Base-by-base conservation (phyloP, 2,888 invertebrate genomes). In the Sturmia bella region DNA sequence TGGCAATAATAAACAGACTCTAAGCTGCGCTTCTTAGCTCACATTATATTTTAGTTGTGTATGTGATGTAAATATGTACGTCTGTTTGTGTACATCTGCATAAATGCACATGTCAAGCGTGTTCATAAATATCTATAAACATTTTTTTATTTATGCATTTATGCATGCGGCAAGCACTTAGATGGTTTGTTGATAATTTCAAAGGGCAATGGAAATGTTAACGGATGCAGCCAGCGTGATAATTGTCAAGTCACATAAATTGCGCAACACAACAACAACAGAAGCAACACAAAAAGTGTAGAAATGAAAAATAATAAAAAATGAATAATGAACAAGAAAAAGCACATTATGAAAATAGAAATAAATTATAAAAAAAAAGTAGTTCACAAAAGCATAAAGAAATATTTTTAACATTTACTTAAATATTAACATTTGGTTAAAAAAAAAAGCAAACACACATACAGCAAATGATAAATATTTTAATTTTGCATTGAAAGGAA, bases 221-320 rank as follows among this genome's bases (percentile, higher is more conserved):
- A 70, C 82, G 82, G 72, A 83, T 78, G 77, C 75, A 66, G 66
- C 61, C 64, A 84, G 61, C 70, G 66, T 68, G 48, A 78, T 81
- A 68, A 76, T 81, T 75, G 74, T 75, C 78, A 64, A 57, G 61
- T 66, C 72, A 79, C 52, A 83, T 81, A 76, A 82, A 74, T 64
- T 82, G 57, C 70, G 52, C 57, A 64, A 57, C 37, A 70, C 41
- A 13, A 7, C 32, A 32, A 32, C 39, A 56, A 50, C 24, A 43
- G 45, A 50, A 68, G 48, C n/a, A 56, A 73, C 52, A 57, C 50
- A 52, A 59, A 54, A 45, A 56, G 54, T 32, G 43, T 45, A 64
- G 15, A 63, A 63, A 64, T 52, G 13, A 50, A 32, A 50, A 68
- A 63, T 27, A 56, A 68, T 57, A 57, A 56, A 59, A 52, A 54